These are phyloP conservation scores for Drosophila sp. DNA, from an alignment of 1,140 invertebrate genomes.

Conservation along the genomic window DNA sequence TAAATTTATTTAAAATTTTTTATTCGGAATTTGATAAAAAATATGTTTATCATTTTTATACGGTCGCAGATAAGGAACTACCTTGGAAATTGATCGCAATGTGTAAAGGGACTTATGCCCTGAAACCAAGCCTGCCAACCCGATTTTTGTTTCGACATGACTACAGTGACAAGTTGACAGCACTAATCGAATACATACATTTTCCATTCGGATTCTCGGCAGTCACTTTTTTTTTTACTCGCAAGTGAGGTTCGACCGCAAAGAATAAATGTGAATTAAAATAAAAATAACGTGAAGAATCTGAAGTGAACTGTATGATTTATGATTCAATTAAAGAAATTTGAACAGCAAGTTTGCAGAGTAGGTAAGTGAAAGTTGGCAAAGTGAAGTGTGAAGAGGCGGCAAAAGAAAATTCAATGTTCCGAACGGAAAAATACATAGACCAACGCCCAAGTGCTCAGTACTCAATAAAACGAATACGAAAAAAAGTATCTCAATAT, in stretches of 20 bases:
- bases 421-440: conserved; percentile 58
- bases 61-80: too few species aligned
- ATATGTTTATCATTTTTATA: too few species aligned
- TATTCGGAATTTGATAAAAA: too few species aligned
- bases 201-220: conserved; percentile 62
- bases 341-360: conserved; percentile 68
- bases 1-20: too few species aligned
- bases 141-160: too few species aligned
- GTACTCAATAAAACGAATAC: conserved; percentile 32
- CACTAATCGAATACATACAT: conserved; percentile 64
- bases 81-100: too few species aligned
- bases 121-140: conserved; percentile 20
- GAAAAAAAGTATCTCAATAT: conserved; percentile 70
- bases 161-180: not conserved
- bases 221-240: conserved; percentile 69
- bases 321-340: conserved; percentile 76
- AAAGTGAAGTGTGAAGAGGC: conserved; percentile 53
- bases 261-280: conserved; percentile 63
- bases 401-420: conserved; percentile 40
- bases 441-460: conserved; percentile 73
- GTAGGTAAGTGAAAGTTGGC: conserved; percentile 72
- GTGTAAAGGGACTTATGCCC: too few species aligned
- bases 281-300: conserved; percentile 67
- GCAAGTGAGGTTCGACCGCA: conserved; percentile 77
- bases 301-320: conserved; percentile 71